Percentiles rank a stretch among this genome's conserved stretches.
These are phyloP conservation scores for Nineta flava DNA, from an alignment of 2,888 invertebrate genomes.

Conservation along the genomic window DNA sequence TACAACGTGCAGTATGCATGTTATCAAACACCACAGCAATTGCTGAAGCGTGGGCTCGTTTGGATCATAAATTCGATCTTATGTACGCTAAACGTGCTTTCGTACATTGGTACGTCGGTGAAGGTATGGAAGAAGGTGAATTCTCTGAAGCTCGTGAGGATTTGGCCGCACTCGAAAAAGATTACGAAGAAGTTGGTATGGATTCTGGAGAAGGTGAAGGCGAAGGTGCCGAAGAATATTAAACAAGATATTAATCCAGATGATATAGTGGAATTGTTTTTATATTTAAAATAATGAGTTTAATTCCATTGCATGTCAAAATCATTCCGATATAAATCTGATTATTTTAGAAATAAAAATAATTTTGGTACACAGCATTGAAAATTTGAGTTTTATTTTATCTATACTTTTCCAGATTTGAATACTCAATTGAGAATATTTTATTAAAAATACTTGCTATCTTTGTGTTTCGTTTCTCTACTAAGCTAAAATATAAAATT, in stretches of 20 bases:
- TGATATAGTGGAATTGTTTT: neutral
- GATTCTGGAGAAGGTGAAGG: constrained; percentile 70
- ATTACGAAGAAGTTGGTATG: constrained; percentile 80
- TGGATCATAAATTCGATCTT: constrained; percentile 91
- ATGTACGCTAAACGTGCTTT: constrained; percentile 97
- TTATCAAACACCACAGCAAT: constrained; percentile 95
- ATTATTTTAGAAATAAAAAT: neutral
- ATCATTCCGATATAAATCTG: neutral
- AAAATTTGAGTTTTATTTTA: neutral
- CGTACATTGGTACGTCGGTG: constrained; percentile 88
- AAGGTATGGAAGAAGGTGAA: constrained; percentile 75
- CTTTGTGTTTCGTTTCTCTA: too few species aligned
- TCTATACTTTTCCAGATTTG: neutral
- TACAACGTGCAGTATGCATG: constrained; percentile 95
- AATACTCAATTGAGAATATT: too few species aligned
- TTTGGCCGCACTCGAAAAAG: constrained; percentile 63
- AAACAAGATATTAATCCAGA: constrained; percentile 23
- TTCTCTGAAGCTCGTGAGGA: constrained; percentile 66
- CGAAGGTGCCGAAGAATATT: constrained; percentile 67
- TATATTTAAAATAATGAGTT: neutral
- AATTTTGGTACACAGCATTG: neutral
- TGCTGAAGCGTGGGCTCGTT: constrained; percentile 91
- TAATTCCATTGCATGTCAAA: neutral
- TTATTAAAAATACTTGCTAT: too few species aligned
- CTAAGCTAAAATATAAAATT: too few species aligned